These are phyloP conservation scores for Bibio marci DNA, from an alignment of 2,888 invertebrate genomes.

Conservation along the genomic window DNA sequence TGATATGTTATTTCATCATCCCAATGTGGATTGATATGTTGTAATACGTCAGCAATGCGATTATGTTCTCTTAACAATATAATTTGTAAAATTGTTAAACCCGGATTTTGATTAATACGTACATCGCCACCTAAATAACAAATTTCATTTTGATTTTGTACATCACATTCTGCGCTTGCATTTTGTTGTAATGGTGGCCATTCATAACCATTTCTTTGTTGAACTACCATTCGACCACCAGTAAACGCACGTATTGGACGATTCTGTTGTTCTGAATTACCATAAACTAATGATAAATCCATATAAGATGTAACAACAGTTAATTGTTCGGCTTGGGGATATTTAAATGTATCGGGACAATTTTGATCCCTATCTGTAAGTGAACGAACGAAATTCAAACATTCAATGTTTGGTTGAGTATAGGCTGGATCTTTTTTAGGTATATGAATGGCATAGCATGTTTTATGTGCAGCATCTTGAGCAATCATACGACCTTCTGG, in stretches of 20 bases:
- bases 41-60: constrained; percentile 27
- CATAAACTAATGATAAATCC: constrained; percentile 69
- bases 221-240: constrained; percentile 48
- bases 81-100: constrained; percentile 31
- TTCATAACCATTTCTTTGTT: constrained; percentile 43
- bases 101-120: constrained; percentile 32
- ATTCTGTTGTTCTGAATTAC: constrained; percentile 48
- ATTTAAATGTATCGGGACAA: constrained; percentile 31
- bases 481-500: constrained; percentile 35
- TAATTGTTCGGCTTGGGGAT: constrained; percentile 46
- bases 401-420: constrained; percentile 31
- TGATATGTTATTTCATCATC: constrained; percentile 33
- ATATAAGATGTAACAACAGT: constrained; percentile 52
- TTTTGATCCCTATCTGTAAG: constrained; percentile 42
- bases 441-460: constrained; percentile 37
- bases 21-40: constrained; percentile 34
- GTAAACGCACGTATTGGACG: constrained; percentile 44
- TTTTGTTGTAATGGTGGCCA: constrained; percentile 57
- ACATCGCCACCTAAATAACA: constrained; percentile 55
- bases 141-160: constrained; percentile 42
- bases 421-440: constrained; percentile 37
- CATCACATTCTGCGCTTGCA: constrained; percentile 49
- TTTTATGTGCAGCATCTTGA: constrained; percentile 25
- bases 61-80: constrained; percentile 34
- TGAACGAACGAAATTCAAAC: constrained; percentile 46